Percentiles rank a stretch among this genome's conserved stretches.
phyloP scores from a whole-genome alignment of 2,888 invertebrate species.

The Beris morrisii region DNA sequence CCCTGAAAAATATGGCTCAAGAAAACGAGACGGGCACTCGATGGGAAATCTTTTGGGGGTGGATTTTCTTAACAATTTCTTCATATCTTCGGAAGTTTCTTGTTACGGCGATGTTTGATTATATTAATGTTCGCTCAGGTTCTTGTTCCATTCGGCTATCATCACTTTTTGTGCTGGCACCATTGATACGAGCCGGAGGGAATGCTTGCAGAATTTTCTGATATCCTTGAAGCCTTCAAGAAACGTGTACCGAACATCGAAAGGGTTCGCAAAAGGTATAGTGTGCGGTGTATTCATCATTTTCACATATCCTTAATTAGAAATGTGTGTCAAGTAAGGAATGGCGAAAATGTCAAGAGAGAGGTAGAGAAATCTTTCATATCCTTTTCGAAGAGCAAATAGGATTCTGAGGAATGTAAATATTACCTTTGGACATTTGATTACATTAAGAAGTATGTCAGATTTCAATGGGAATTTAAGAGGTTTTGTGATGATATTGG shows the following conservation, averaged over 20 bases:
- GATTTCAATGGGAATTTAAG: constrained; percentile 32
- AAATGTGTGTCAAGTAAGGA: constrained; percentile 11
- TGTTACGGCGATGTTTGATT: constrained; percentile 17
- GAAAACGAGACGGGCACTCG: too few species aligned
- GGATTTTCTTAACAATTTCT: too few species aligned
- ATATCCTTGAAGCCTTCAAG: constrained; percentile 2
- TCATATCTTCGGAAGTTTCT: too few species aligned
- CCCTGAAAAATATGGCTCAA: too few species aligned
- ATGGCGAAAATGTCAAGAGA: background rate
- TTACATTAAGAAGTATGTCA: constrained; percentile 21
- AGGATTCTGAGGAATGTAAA: constrained; percentile 28
- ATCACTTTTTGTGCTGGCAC: constrained; percentile 5
- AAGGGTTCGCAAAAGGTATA: constrained; percentile 27
- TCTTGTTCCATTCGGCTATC: constrained; percentile 16
- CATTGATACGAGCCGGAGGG: background rate
- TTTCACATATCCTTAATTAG: constrained; percentile 18
- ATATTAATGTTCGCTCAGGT: constrained; percentile 18
- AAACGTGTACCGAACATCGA: constrained; percentile 7
- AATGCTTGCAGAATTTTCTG: too few species aligned
- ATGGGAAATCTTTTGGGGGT: too few species aligned
- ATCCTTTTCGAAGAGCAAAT: background rate
- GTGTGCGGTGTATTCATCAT: constrained; percentile 1
- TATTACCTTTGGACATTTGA: constrained; percentile 32
- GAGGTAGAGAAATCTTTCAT: constrained; percentile 17
- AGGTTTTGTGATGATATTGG: background rate